Evolutionary conservation across 2,888 invertebrate species (phyloP).

Genomic region (Ctena decussata): DNA sequence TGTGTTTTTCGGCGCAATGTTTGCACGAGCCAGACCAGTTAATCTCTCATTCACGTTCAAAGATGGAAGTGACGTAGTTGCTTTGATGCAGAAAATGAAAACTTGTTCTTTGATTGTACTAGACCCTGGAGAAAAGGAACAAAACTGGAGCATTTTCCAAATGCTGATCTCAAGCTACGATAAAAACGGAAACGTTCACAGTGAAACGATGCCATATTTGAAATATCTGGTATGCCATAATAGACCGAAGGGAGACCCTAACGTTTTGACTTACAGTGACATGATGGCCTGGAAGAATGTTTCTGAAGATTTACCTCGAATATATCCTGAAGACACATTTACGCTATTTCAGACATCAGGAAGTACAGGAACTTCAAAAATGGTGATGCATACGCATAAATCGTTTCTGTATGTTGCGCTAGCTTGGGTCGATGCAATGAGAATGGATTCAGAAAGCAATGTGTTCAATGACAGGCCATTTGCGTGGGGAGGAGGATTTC

Average conservation of each 20-base stretch:
- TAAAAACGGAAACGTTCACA: background rate
- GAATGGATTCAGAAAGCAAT: background rate
- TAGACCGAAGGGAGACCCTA: background rate
- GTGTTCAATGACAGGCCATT: slow-evolving; percentile 27
- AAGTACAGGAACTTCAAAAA: background rate
- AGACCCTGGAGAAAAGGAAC: background rate
- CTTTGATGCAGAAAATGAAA: slow-evolving; percentile 6
- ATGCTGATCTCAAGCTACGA: background rate
- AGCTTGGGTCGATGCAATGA: background rate
- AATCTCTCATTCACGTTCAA: background rate
- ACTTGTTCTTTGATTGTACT: background rate
- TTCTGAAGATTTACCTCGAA: background rate
- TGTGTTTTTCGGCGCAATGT: slow-evolving; percentile 3
- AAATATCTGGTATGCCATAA: background rate
- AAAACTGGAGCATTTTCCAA: background rate
- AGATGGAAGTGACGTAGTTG: slow-evolving; percentile 12
- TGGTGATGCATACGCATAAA: background rate
- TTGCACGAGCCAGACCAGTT: background rate
- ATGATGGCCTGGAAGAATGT: background rate
- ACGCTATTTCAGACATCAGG: slow-evolving; percentile 8
- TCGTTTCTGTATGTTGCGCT: background rate
- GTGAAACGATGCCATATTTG: background rate
- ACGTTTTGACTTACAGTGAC: background rate
- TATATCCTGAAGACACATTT: background rate
- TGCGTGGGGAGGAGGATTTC: slow-evolving; percentile 40